Base-by-base conservation (phyloP, 2,888 invertebrate genomes). In the Napeogenes inachia region DNA sequence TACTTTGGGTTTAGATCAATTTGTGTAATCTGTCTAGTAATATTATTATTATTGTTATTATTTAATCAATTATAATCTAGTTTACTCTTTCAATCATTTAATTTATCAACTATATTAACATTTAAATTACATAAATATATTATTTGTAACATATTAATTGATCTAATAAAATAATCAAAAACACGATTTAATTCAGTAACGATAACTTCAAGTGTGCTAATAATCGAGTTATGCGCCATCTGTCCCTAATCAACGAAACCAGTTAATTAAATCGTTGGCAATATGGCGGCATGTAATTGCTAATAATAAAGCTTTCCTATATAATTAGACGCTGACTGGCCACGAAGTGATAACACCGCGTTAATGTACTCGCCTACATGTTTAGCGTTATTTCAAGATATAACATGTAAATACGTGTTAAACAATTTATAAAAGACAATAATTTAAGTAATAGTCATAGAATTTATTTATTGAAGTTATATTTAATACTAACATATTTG, bases 231-330 rank as follows among this genome's bases (percentile, higher is more conserved):
- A 82, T 78, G 84, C 85, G 80, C 86, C 88, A 88, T 87, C 87
- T 89, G 89, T 87, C 85, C 80, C 87, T 86, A 88, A 89, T 89
- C 89, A 89, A 86, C 87, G 87, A 82, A 87, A 86, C 78, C 80
- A 89, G 89, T 89, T 87, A 89, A 90, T 90, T 88, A 89, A 90
- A 89, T 87, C 87, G 87, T 83, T 80, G 80, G 86, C 87, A 89
- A 87, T 85, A 89, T 89, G 89, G 89, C 89, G 75, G 82, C 66
- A 80, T 82, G 85, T 88, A 86, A 89, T 89, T 89, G 88, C 89
- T 89, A 90, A 87, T 90, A 89, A 90, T 90, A 90, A 89, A 89
- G 87, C 85, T 86, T 85, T 86, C 85, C 88, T 85, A 87, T 86
- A 87, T 89, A 89, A 90, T 89, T 87, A 88, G 87, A 83, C 77